phyloP scores from a whole-genome alignment of 92 coral and sea anemone genomes.

The Zoanthus sociatus region DNA sequence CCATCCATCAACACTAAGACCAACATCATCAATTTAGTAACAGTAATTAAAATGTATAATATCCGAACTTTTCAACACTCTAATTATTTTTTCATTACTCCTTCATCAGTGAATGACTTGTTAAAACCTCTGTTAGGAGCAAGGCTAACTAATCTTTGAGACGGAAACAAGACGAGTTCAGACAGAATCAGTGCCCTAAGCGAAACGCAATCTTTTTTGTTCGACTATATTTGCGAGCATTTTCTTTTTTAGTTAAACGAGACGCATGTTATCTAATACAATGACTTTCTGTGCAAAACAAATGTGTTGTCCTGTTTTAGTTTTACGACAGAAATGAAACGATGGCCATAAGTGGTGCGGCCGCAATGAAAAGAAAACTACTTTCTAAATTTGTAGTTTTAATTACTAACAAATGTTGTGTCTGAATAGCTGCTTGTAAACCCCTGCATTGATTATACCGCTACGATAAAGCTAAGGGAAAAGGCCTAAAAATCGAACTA shows the following conservation, averaged over 20 bases:
- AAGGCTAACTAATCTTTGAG: constrained; percentile 27
- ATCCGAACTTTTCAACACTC: constrained; percentile 46
- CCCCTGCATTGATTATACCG: not conserved
- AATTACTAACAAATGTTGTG: constrained; percentile 31
- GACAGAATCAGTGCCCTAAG: not conserved
- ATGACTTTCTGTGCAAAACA: not conserved
- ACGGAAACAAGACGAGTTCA: constrained; percentile 29
- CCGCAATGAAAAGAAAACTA: not conserved
- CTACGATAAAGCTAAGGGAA: not conserved
- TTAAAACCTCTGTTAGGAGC: constrained; percentile 30
- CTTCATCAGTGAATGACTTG: constrained; percentile 56
- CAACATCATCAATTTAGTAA: constrained; percentile 26
- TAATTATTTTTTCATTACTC: constrained; percentile 53
- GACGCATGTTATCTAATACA: not conserved
- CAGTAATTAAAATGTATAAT: constrained; percentile 32
- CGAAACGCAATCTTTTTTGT: not conserved
- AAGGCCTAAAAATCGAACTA: not conserved
- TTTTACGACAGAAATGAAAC: not conserved
- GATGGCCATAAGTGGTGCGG: not conserved
- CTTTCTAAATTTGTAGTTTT: not conserved
- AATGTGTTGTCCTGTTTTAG: not conserved
- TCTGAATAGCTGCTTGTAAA: not conserved
- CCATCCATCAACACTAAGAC: constrained; percentile 17
- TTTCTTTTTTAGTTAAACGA: not conserved
- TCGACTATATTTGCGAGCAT: not conserved